Conservation (phyloP, 2,113 vertebrate species). For the Anolis sagrei region DNA sequence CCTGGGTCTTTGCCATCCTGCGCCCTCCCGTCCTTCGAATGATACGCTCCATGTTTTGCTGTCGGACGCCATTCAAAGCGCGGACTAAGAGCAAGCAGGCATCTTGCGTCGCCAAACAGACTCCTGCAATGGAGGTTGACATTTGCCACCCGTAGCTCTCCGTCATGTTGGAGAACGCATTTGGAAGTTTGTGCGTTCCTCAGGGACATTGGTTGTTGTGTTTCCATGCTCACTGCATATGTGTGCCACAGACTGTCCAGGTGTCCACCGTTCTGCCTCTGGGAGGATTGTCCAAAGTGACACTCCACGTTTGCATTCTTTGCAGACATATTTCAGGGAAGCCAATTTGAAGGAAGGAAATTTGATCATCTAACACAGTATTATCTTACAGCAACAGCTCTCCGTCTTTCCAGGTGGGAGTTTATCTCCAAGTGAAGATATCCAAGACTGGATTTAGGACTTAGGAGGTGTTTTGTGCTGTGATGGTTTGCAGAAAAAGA, state of each 20-base stretch:
- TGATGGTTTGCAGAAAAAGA: not conserved
- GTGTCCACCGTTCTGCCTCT: not conserved
- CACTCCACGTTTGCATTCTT: not conserved
- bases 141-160: constrained; percentile 49
- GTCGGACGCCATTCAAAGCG: constrained; percentile 38
- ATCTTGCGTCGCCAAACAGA: not conserved
- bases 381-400: not conserved
- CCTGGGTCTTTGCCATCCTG: constrained; percentile 93
- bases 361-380: not conserved
- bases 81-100: not conserved
- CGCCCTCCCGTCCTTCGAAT: constrained; percentile 85
- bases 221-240: not conserved
- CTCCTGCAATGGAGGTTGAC: not conserved
- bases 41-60: constrained; percentile 78
- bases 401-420: not conserved
- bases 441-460: not conserved
- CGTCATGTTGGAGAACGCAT: not conserved
- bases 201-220: not conserved
- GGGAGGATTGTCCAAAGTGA: not conserved
- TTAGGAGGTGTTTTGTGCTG: not conserved
- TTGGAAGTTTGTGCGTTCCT: constrained; percentile 41
- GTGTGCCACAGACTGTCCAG: not conserved
- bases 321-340: not conserved
- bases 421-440: not conserved
- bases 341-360: not conserved